These are phyloP conservation scores for Vipera ursinii DNA, from an alignment of 2,797 vertebrate species.

Conservation along the genomic window DNA sequence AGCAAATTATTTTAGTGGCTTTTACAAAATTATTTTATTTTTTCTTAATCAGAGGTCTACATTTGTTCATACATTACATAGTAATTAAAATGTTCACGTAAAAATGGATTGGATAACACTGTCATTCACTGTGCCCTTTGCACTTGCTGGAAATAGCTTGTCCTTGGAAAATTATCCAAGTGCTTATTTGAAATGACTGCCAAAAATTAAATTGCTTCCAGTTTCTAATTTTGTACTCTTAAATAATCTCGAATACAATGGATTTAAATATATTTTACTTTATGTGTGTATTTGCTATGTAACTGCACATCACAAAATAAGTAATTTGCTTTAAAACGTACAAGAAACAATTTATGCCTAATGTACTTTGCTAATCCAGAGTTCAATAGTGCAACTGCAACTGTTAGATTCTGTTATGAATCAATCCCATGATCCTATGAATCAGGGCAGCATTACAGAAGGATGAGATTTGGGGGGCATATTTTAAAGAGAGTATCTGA, in stretches of 20 bases:
- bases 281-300: slow-evolving; percentile 19
- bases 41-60: not conserved
- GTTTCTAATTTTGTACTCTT: slow-evolving; percentile 11
- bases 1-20: not conserved
- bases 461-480: not conserved
- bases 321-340: slow-evolving; percentile 5
- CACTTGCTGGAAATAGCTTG: not conserved
- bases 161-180: not conserved
- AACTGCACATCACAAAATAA: slow-evolving; percentile 29
- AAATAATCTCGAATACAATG: slow-evolving; percentile 20
- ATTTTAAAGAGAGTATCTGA: slow-evolving; percentile 29
- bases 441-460: not conserved
- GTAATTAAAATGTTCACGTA: slow-evolving; percentile 30
- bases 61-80: not conserved
- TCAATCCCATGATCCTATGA: not conserved
- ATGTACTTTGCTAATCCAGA: slow-evolving; percentile 30
- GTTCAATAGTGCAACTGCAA: slow-evolving; percentile 10
- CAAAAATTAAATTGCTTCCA: not conserved
- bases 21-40: not conserved
- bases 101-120: slow-evolving; percentile 7
- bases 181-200: slow-evolving; percentile 16
- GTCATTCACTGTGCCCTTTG: not conserved
- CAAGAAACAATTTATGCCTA: slow-evolving; percentile 20
- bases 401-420: slow-evolving; percentile 21
- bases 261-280: not conserved